Evolutionary conservation across 2,113 vertebrate species (phyloP).

Genomic region (Brachionichthys hirsutus): DNA sequence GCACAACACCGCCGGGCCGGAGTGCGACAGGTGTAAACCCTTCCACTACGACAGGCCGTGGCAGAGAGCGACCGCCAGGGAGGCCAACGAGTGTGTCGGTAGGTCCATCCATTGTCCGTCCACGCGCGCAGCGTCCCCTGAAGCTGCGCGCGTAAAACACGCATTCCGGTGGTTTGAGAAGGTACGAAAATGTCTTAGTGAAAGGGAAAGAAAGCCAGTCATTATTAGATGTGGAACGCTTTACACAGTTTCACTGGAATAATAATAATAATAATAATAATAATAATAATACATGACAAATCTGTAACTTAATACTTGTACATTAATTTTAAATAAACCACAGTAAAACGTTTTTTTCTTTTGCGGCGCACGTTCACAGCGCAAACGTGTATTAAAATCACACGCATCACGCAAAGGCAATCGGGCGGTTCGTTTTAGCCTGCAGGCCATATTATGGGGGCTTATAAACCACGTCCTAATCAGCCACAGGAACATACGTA

Average conservation of each 20-base stretch:
- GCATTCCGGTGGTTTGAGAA: neutral
- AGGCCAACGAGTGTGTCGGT: constrained; percentile 99
- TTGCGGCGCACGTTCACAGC: constrained; percentile 7
- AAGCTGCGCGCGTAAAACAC: neutral
- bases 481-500: constrained; percentile 41
- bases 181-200: too few relatives aligned
- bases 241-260: too few relatives aligned
- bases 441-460: constrained; percentile 32
- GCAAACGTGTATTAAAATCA: constrained; percentile 8
- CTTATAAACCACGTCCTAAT: constrained; percentile 45
- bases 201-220: neutral
- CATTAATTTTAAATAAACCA: constrained; percentile 2
- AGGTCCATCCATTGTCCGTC: constrained; percentile 69
- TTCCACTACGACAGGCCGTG: constrained; percentile 99
- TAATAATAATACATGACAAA: neutral
- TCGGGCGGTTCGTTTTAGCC: constrained; percentile 40
- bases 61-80: constrained; percentile 94
- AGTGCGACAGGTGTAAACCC: constrained; percentile 98
- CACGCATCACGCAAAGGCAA: constrained; percentile 32
- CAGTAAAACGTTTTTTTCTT: neutral
- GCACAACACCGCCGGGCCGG: constrained; percentile 94
- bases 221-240: neutral
- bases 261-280: neutral
- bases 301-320: neutral
- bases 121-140: neutral